Evolutionary conservation across 1,140 invertebrate species (phyloP).

Genomic region (Sitodiplosis mosellana): DNA sequence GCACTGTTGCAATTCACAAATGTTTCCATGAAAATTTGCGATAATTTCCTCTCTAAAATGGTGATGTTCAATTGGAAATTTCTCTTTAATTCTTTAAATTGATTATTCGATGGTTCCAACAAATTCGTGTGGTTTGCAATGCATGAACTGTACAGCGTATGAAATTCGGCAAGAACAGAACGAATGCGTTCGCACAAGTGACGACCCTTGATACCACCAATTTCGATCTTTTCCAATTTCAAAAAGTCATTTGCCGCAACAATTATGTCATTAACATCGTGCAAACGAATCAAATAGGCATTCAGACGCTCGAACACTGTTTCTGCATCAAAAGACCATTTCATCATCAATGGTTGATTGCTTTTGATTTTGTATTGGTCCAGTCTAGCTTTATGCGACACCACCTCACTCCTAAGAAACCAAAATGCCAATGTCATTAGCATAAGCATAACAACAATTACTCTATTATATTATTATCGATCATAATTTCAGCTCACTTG

Average conservation of each 20-base stretch:
- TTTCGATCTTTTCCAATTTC: constrained; percentile 64
- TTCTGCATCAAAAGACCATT: constrained; percentile 48
- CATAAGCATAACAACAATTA: too few species aligned
- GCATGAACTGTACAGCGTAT: background rate
- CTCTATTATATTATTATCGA: too few species aligned
- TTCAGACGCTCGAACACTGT: constrained; percentile 44
- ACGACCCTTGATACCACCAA: constrained; percentile 51
- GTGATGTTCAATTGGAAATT: too few species aligned
- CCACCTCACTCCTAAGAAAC: background rate
- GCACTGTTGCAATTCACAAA: too few species aligned
- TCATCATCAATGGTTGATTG: constrained; percentile 3
- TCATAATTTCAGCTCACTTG: constrained; percentile 11
- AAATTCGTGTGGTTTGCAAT: background rate
- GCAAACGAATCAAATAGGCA: constrained; percentile 36
- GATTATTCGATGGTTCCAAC: too few species aligned
- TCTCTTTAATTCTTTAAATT: too few species aligned
- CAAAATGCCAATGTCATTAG: too few species aligned
- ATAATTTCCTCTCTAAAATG: too few species aligned
- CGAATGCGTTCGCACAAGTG: constrained; percentile 28
- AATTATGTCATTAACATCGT: constrained; percentile 38
- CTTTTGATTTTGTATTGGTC: constrained; percentile 21
- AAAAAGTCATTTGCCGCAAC: constrained; percentile 50
- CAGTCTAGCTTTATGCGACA: constrained; percentile 8
- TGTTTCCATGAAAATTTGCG: too few species aligned
- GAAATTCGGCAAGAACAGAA: constrained; percentile 2